Evolutionary conservation across 2,888 invertebrate species (phyloP), one percentile per base, ranked within the genome.

Genomic region (Ctena decussata): DNA sequence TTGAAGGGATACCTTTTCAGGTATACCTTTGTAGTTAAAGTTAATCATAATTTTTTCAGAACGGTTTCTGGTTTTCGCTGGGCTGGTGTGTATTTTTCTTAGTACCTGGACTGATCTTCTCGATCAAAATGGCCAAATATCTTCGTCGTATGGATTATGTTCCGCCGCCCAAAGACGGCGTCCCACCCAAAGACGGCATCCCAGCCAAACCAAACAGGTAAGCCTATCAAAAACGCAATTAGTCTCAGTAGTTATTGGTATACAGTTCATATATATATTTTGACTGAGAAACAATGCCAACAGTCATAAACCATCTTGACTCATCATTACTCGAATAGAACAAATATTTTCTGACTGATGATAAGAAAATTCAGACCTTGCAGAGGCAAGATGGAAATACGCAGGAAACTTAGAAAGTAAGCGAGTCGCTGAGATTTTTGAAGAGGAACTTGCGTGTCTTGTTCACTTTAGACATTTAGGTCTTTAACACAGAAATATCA

Each of bases 81-180:
- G 89, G 89, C 15, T 89, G 89, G 89, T 83, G 84, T 21, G 35
- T 89, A 35, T 86, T 89, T 37, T 89, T 89, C 85, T 89, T 89
- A 46, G 49, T 89, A 11, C 82, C 84, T 0, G 49, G 76, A 3
- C 24, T 85, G 18, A 78, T 89, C 15, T 79, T 85, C 37, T 80
- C 89, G 11, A 80, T 89, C 15, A 89, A 89, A 39, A 44, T 79
- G 0, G 72, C 85, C n/a, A 89, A 89, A 53, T 80, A 81, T 71
- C 84, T 79, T 76, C 79, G 86, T 27, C 71, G 72, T 0, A 86
- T 81, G 84, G 70, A 78, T 11, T 27, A 32, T 65, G 30, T 35
- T 35, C 35, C 65, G 8, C 18, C 21, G 6, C n/a, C n/a, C n/a
- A n/a, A n/a, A n/a, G 65, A 65, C 35, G 35, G 35, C 2, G 35